Evolutionary conservation across 2,797 vertebrate genomes (phyloP).

Genomic region (Chaenodraco wilsoni): DNA sequence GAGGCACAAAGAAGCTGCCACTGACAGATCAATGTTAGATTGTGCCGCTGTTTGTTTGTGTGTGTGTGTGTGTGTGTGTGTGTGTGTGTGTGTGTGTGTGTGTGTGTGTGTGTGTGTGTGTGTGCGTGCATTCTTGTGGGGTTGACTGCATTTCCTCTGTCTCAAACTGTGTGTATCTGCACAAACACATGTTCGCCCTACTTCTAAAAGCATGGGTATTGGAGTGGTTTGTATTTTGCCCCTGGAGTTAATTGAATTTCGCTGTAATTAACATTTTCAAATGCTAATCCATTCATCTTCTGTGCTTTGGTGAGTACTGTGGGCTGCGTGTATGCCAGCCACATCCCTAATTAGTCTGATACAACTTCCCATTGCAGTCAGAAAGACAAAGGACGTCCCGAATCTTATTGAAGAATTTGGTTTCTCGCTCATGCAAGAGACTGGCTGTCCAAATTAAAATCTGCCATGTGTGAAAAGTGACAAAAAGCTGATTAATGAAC

Average conservation of each 20-base stretch:
- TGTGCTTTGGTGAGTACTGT: conserved; percentile 61
- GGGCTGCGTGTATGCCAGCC: conserved; percentile 61
- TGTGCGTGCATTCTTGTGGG: conserved; percentile 12
- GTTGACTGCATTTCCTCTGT: conserved; percentile 43
- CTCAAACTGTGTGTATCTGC: conserved; percentile 45
- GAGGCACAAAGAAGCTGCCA: conserved; percentile 72
- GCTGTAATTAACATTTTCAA: conserved; percentile 84
- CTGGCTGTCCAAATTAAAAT: conserved; percentile 46
- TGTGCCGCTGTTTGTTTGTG: conserved; percentile 37
- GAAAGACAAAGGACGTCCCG: conserved; percentile 66
- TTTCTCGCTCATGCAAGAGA: conserved; percentile 39
- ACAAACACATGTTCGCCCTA: conserved; percentile 56
- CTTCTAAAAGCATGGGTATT: conserved; percentile 51
- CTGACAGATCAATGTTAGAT: conserved; percentile 77
- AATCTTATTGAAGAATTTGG: conserved; percentile 47
- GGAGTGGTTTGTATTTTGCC: conserved; percentile 57
- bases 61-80: conserved; percentile 2
- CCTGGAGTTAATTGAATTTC: conserved; percentile 82
- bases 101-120: background rate
- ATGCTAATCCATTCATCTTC: conserved; percentile 83
- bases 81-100: too few relatives aligned
- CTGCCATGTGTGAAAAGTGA: conserved; percentile 38
- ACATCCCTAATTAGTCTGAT: conserved; percentile 74
- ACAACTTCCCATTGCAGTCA: conserved; percentile 68
- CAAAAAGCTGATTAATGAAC: conserved; percentile 33